These are phyloP conservation scores for Diploptera punctata DNA, from an alignment of 2,888 invertebrate species.

Conservation along the genomic window DNA sequence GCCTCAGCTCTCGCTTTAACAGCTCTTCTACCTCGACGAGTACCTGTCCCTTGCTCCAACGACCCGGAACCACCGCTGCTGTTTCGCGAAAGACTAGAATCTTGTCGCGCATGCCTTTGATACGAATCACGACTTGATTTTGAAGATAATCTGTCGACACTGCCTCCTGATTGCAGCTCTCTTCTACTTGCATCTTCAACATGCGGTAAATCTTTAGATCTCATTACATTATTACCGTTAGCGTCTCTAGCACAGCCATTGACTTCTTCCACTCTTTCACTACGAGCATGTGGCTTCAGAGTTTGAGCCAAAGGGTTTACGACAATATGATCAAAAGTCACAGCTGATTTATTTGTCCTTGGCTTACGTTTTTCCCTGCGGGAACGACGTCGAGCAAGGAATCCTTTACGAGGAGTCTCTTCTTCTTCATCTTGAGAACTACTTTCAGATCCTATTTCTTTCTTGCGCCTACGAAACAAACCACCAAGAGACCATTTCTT, in stretches of 20 bases:
- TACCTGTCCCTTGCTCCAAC: conserved; percentile 57
- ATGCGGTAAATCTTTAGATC: not conserved
- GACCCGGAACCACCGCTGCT: conserved; percentile 56
- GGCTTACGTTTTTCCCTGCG: conserved; percentile 61
- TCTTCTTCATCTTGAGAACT: conserved; percentile 61
- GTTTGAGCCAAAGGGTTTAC: conserved; percentile 51
- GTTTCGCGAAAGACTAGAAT: conserved; percentile 45
- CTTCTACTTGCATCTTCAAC: not conserved
- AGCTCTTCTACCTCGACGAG: conserved; percentile 62
- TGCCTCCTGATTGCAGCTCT: conserved; percentile 15
- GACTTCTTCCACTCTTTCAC: not conserved
- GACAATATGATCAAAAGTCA: conserved; percentile 72
- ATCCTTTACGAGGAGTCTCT: conserved; percentile 52
- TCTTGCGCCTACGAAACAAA: conserved; percentile 73
- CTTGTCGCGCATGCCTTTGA: conserved; percentile 32
- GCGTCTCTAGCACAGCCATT: conserved; percentile 9
- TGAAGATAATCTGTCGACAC: conserved; percentile 34
- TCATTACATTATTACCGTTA: not conserved
- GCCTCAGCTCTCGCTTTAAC: conserved; percentile 73
- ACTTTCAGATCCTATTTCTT: conserved; percentile 68
- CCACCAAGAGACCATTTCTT: conserved; percentile 84
- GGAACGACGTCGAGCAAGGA: conserved; percentile 51
- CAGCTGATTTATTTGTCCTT: conserved; percentile 57
- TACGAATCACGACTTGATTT: conserved; percentile 18
- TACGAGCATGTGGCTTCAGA: conserved; percentile 42